phyloP scores from a whole-genome alignment of 2,113 vertebrate species.

The Telmatochromis bifrenatus region DNA sequence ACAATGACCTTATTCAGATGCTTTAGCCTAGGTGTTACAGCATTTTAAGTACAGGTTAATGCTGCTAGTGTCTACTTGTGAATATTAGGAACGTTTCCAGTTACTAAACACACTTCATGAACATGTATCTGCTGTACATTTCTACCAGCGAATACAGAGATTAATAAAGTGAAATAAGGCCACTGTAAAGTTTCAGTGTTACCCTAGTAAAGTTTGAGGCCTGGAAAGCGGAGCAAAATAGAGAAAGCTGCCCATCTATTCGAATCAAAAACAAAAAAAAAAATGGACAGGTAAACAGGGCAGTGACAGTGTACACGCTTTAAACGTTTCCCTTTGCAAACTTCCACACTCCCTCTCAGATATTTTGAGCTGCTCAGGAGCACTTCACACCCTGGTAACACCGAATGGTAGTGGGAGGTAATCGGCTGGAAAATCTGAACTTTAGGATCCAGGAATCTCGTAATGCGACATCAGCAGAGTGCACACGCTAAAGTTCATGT shows the following conservation, averaged over 20 bases:
- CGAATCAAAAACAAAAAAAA: background rate
- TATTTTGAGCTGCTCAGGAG: background rate
- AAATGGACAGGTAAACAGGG: background rate
- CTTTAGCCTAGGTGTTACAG: conserved; percentile 1
- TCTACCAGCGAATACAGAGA: background rate
- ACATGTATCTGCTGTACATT: conserved; percentile 21
- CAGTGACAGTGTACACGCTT: background rate
- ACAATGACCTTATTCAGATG: conserved; percentile 29
- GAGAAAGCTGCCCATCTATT: background rate
- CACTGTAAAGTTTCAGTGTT: conserved; percentile 6
- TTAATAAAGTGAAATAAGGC: conserved; percentile 28
- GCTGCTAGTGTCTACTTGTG: conserved; percentile 15
- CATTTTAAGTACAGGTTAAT: conserved; percentile 13
- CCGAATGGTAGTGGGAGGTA: background rate
- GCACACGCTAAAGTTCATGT: background rate
- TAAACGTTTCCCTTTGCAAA: background rate
- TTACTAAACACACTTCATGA: conserved; percentile 7
- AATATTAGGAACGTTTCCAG: background rate
- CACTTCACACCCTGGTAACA: background rate
- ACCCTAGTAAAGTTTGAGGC: conserved; percentile 37
- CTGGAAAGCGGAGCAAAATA: background rate
- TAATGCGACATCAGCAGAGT: background rate
- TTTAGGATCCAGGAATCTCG: background rate
- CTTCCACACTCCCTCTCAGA: background rate
- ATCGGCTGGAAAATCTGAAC: conserved; percentile 9